Conservation (phyloP, 2,113 vertebrate genomes). For the Trachemys scripta region DNA sequence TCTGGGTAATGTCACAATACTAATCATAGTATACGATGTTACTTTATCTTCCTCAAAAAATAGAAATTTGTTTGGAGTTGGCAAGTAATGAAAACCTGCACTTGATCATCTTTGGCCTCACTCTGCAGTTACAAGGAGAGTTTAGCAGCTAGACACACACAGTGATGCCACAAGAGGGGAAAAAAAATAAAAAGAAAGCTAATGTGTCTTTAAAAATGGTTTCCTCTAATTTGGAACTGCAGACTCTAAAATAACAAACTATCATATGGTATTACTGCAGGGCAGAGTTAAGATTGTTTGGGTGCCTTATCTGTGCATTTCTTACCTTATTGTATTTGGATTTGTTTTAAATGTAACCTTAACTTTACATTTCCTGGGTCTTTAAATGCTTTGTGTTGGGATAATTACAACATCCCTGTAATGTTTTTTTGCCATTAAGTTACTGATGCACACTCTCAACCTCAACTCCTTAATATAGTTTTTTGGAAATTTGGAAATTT, state of each 20-base stretch:
- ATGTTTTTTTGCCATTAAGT: not conserved
- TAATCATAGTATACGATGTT: not conserved
- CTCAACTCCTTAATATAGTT: not conserved
- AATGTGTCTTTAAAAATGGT: not conserved
- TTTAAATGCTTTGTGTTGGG: not conserved
- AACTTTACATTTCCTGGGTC: not conserved
- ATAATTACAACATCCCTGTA: not conserved
- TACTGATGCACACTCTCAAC: not conserved
- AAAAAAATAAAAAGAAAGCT: not conserved
- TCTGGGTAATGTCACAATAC: no score
- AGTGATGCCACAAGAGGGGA: not conserved
- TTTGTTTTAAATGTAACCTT: no score
- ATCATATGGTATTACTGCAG: rapidly evolving
- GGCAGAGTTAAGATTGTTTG: not conserved
- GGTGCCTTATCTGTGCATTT: not conserved
- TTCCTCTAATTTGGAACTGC: not conserved
- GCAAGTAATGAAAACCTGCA: not conserved
- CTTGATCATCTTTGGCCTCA: not conserved
- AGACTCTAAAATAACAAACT: not conserved
- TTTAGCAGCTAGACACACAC: not conserved
- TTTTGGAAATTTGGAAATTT: not conserved
- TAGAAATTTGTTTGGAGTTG: not conserved
- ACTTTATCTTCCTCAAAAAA: not conserved
- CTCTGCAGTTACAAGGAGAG: not conserved
- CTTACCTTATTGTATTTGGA: not conserved